phyloP scores from a whole-genome alignment of 2,888 invertebrate genomes.

The Margaritifera margaritifera region DNA sequence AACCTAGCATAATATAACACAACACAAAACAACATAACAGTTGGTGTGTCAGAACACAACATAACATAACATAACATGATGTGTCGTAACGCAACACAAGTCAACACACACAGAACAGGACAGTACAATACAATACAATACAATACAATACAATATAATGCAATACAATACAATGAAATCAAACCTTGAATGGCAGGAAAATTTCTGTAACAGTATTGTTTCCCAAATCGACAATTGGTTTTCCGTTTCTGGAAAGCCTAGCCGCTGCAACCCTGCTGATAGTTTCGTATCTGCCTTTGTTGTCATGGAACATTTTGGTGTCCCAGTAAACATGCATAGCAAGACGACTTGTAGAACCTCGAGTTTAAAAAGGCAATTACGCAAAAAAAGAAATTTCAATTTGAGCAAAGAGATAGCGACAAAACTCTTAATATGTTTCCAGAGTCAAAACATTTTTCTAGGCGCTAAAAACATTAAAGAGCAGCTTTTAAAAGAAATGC shows the following conservation, averaged over 20 bases:
- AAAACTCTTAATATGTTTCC: neutral
- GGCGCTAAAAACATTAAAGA: neutral
- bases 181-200: slow-evolving; percentile 42
- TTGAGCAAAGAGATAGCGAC: neutral
- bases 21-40: no score
- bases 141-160: no score
- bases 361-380: slow-evolving; percentile 5
- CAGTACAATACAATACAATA: neutral
- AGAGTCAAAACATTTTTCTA: neutral
- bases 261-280: slow-evolving; percentile 44
- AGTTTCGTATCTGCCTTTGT: slow-evolving; percentile 16
- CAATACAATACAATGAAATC: neutral
- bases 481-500: no score
- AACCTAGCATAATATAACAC: no score
- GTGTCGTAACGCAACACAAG: no score
- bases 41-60: no score
- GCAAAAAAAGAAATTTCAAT: neutral
- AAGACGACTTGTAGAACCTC: slow-evolving; percentile 5
- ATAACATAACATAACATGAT: no score
- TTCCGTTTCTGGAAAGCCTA: slow-evolving; percentile 26
- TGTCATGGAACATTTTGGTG: slow-evolving; percentile 29
- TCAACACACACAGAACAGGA: no score
- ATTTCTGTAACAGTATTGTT: slow-evolving; percentile 36
- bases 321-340: slow-evolving; percentile 35
- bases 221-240: slow-evolving; percentile 30